A percentile compares a stretch with the other conserved stretches of the same genome.
phyloP scores from a whole-genome alignment of 2,888 invertebrate species.

The Hypercompe scribonia region DNA sequence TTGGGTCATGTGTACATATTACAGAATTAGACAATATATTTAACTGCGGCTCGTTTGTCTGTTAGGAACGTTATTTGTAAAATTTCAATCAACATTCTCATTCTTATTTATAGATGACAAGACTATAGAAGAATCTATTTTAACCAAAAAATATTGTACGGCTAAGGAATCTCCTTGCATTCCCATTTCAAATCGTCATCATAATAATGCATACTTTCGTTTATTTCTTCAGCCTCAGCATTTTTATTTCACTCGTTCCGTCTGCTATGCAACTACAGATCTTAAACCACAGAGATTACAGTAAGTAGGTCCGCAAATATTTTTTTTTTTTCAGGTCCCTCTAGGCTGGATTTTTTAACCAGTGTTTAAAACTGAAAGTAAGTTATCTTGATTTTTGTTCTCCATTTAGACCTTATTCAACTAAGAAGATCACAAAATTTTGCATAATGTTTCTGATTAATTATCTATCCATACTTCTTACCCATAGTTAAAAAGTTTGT shows the following conservation, averaged over 20 bases:
- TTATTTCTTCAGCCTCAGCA: slow-evolving; percentile 79
- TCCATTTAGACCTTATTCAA: too few relatives aligned
- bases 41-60: slow-evolving; percentile 1
- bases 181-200: slow-evolving; percentile 76
- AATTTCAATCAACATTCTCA: slow-evolving; percentile 44
- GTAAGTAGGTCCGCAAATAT: too few relatives aligned
- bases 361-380: too few relatives aligned
- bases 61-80: slow-evolving; percentile 28
- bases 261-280: slow-evolving; percentile 66
- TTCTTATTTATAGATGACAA: slow-evolving; percentile 43
- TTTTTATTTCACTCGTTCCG: slow-evolving; percentile 80
- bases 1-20: not conserved
- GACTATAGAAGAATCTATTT: slow-evolving; percentile 34
- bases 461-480: too few relatives aligned
- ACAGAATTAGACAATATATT: not conserved
- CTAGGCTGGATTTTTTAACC: not conserved
- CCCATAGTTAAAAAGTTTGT: too few relatives aligned
- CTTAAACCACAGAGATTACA: slow-evolving; percentile 58
- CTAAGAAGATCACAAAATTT: too few relatives aligned
- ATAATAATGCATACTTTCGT: slow-evolving; percentile 85
- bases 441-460: too few relatives aligned
- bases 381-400: too few relatives aligned
- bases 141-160: slow-evolving; percentile 31
- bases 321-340: too few relatives aligned
- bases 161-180: slow-evolving; percentile 55